Evolutionary conservation across 2,113 vertebrate genomes (phyloP).

Genomic region (Narcine bancroftii): DNA sequence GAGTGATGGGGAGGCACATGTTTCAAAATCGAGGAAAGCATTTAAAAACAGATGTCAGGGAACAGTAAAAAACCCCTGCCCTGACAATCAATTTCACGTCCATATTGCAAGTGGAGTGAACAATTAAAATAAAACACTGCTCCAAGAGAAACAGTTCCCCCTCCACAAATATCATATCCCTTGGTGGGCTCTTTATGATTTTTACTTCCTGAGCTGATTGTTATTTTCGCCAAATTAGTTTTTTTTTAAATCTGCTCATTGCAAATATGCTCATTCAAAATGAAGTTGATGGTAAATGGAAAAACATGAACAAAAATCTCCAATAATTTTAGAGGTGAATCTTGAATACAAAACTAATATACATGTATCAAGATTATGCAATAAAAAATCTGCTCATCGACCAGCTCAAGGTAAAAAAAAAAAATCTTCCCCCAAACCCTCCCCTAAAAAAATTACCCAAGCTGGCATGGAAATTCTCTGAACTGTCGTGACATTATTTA

Average conservation of each 20-base stretch:
- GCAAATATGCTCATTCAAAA: not conserved
- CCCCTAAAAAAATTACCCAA: no score
- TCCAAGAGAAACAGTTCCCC: not conserved
- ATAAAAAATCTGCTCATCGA: no score
- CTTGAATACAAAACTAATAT: no score
- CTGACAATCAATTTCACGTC: slow-evolving; percentile 26
- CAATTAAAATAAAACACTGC: not conserved
- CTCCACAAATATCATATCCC: slow-evolving; percentile 41
- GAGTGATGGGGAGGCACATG: slow-evolving; percentile 53
- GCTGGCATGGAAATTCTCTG: no score
- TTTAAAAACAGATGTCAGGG: slow-evolving; percentile 68
- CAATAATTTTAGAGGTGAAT: no score
- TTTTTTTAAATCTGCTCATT: not conserved
- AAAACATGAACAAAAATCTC: no score
- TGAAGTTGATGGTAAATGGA: not conserved
- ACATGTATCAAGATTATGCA: no score
- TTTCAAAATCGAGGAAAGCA: slow-evolving; percentile 63
- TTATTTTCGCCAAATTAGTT: slow-evolving; percentile 50
- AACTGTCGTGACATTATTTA: no score
- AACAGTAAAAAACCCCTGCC: not conserved
- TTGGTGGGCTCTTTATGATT: slow-evolving; percentile 50
- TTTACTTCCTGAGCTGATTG: slow-evolving; percentile 49
- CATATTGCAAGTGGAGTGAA: not conserved
- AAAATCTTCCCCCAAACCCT: not conserved
- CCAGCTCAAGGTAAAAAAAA: not conserved